Conservation (phyloP, 1,140 invertebrate genomes). For the Apis laboriosa region DNA sequence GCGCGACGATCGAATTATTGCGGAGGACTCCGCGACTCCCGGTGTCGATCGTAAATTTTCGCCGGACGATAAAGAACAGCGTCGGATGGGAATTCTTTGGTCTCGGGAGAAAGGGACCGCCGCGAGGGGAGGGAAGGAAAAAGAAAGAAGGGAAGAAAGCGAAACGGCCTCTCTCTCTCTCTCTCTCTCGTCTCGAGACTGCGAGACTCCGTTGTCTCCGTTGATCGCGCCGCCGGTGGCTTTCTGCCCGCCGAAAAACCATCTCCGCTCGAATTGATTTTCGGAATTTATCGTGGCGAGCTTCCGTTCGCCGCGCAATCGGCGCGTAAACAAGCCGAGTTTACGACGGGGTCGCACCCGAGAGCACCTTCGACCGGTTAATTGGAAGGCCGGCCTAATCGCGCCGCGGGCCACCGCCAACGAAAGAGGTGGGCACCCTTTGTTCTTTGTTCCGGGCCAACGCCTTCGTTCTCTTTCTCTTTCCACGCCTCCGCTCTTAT, state of each 20-base stretch:
- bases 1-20: conserved; percentile 57
- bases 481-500: neutral
- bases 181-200: too few relatives aligned
- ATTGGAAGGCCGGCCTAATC: conserved; percentile 77
- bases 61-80: conserved; percentile 66
- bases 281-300: conserved; percentile 79
- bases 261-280: conserved; percentile 75
- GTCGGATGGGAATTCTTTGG: conserved; percentile 53
- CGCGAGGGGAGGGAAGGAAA: conserved; percentile 16
- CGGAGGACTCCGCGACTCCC: conserved; percentile 49
- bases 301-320: conserved; percentile 74
- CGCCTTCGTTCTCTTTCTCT: conserved; percentile 23
- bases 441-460: conserved; percentile 58
- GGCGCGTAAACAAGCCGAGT: conserved; percentile 76
- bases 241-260: conserved; percentile 22
- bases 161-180: neutral
- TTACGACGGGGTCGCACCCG: conserved; percentile 74
- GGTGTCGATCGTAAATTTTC: conserved; percentile 70
- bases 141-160: conserved; percentile 15
- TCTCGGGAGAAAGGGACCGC: conserved; percentile 44
- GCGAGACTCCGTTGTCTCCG: too few relatives aligned
- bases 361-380: conserved; percentile 70
- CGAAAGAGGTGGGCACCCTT: conserved; percentile 36
- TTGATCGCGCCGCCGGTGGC: neutral
- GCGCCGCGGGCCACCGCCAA: conserved; percentile 36